Base-by-base conservation (phyloP, 2,113 vertebrate genomes). In the Malurus melanocephalus region DNA sequence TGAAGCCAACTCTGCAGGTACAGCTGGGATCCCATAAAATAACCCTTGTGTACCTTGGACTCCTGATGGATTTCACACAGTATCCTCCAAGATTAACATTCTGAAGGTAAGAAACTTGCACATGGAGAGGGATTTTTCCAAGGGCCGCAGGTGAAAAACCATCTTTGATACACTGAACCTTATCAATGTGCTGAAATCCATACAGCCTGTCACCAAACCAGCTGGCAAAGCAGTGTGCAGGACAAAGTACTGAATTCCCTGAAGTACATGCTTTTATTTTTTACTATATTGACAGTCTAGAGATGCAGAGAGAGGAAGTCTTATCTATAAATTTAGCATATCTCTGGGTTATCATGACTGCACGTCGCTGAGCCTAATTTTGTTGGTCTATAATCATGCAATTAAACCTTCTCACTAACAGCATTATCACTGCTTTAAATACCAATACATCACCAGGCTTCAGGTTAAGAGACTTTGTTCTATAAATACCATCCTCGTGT, bases 341-440 rank as follows among this genome's bases (percentile, higher is more conserved):
- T 74, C 69, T 75, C 76, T 67, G 71, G 19, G 62, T 80, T 89
- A 88, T 85, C 65, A 64, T 32, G 86, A 74, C 42, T 75, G 65
- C 57, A 84, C 0, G 1, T 56, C 1, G 0, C 24, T 45, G 45
- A 90, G 73, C n/a, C 57, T 86, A 57, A 80, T 69, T 68, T 85
- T 74, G 72, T 64, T 77, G 49, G 77, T 68, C 80, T 92, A 51
- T 75, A 89, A 93, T 76, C 33, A 87, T 14, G 52, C 65, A 94
- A 80, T 93, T 89, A 92, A 89, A 88, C 68, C 59, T 75, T 51
- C 30, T 49, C 46, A 51, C 42, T 94, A 91, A 89, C 78, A 89
- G 74, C 51, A 91, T 78, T 84, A 75, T 71, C 78, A 79, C 57
- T 88, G 32, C 72, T 93, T 87, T 83, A 91, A 93, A 95, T 66